Conservation (phyloP, 30 jellyfish, hydroid and myxozoan species). For the Mastigias papua region DNA sequence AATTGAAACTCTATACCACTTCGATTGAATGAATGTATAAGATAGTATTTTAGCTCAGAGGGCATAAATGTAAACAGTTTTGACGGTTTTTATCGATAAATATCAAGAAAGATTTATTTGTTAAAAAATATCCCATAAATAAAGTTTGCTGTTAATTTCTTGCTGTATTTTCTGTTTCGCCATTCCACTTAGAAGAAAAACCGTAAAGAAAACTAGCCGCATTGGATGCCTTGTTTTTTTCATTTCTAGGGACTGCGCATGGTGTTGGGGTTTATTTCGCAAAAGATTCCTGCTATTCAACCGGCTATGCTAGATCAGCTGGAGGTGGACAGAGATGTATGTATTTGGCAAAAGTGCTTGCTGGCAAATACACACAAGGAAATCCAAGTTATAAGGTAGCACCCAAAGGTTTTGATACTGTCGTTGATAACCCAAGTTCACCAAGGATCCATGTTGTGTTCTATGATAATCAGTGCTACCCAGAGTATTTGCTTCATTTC, state of each 20-base stretch:
- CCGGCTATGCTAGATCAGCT: conserved; percentile 32
- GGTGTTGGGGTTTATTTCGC: conserved; percentile 83
- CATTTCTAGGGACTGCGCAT: conserved; percentile 27
- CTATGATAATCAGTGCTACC: conserved; percentile 70
- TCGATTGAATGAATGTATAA: too few relatives aligned
- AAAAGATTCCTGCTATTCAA: conserved; percentile 50
- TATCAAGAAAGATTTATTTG: too few relatives aligned
- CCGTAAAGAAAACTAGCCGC: not conserved
- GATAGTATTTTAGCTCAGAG: too few relatives aligned
- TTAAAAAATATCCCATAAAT: too few relatives aligned
- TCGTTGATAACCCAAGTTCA: not conserved
- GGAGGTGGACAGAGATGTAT: conserved; percentile 27
- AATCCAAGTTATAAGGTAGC: conserved; percentile 50
- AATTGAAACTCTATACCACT: not conserved
- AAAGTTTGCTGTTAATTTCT: not conserved
- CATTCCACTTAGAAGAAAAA: not conserved
- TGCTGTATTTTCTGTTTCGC: not conserved
- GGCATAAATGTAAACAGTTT: too few relatives aligned
- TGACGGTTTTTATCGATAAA: too few relatives aligned
- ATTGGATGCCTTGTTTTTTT: not conserved
- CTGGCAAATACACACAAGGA: conserved; percentile 39
- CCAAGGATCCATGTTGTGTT: conserved; percentile 69
- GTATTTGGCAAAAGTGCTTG: conserved; percentile 69
- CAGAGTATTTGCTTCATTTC: conserved; percentile 47
- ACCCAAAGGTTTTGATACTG: conserved; percentile 55